A percentile compares a stretch with the other conserved stretches of the same genome.
phyloP scores from a whole-genome alignment of 2,888 invertebrate species.

The Scaptomyza reducta region DNA sequence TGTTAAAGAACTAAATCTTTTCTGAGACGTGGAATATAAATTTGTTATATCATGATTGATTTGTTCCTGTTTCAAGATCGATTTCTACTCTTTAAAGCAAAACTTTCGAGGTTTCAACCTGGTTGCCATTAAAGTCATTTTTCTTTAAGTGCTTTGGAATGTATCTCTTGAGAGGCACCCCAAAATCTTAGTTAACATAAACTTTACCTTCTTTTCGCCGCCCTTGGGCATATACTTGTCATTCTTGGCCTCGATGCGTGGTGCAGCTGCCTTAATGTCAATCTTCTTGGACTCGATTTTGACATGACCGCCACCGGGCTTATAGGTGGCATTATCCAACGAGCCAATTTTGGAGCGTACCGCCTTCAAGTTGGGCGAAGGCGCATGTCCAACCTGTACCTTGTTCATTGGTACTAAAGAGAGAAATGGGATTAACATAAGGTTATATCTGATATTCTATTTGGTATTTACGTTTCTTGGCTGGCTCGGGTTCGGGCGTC shows the following conservation, averaged over 20 bases:
- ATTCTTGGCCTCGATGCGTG: slow-evolving; percentile 96
- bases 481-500: slow-evolving; percentile 89
- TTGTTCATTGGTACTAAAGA: slow-evolving; percentile 95
- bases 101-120: no score
- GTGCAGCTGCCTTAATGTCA: slow-evolving; percentile 92
- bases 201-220: slow-evolving; percentile 93
- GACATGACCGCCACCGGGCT: slow-evolving; percentile 94
- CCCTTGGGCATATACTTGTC: slow-evolving; percentile 94
- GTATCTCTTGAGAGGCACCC: background rate
- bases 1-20: no score
- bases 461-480: slow-evolving; percentile 89
- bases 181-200: slow-evolving; percentile 7
- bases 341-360: slow-evolving; percentile 97
- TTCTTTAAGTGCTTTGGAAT: background rate
- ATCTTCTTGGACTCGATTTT: slow-evolving; percentile 95
- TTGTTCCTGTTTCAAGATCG: no score
- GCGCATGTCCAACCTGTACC: slow-evolving; percentile 95
- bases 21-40: no score
- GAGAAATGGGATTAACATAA: background rate
- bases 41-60: no score
- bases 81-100: no score
- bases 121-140: background rate
- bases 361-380: slow-evolving; percentile 95
- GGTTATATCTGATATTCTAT: no score
- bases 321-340: slow-evolving; percentile 94